Base-by-base conservation (phyloP, 2,888 invertebrate genomes). In the Sarcophaga variegata region DNA sequence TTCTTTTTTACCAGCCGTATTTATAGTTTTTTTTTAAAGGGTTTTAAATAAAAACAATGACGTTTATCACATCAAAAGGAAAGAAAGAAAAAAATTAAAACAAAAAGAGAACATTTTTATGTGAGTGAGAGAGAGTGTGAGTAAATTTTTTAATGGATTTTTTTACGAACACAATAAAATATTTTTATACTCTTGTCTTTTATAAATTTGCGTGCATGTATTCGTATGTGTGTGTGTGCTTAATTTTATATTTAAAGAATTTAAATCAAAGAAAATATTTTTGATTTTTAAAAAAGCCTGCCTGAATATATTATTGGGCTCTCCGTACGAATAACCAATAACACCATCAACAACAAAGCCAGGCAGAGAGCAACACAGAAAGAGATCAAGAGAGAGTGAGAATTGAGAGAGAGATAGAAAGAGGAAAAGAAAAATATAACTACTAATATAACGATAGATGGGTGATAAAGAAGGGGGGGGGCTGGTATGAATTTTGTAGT, bases 181-280 rank as follows among this genome's bases (percentile, higher is more conserved):
- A 54, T 54, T 54, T 54, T 54, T 17, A 54, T 54, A 54, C 14
- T 54, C 54, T 54, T 14, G 14, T 37, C 37, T 37, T 37, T 37
- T 37, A 37, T 37, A 37, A 8, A 8, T 37, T 37, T 37, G 37
- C 37, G 8, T 54, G 17, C 2, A 5, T 54, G 12, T 54, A 54
- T 54, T 17, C 54, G 14, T 14, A 8, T 64, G 25, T 64, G 27
- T 64, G 64, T 25, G 54, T 54, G 17, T 54, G 8, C 37, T 37
- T 37, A 37, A 37, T 37, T 62, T 78, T 70, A 11, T 74, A 54
- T 81, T 76, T 64, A 70, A 83, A 75, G 63, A 83, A 83, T 74
- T 83, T 72, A 20, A 83, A 67, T 47, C 66, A 72, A 83, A 82
- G 62, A 49, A 54, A 54, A 54, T 14, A 54, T 54, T 14, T 54